Percentiles rank a stretch among this genome's conserved stretches.
Evolutionary conservation across 2,888 invertebrate species (phyloP).

Genomic region (Neria commutata): DNA sequence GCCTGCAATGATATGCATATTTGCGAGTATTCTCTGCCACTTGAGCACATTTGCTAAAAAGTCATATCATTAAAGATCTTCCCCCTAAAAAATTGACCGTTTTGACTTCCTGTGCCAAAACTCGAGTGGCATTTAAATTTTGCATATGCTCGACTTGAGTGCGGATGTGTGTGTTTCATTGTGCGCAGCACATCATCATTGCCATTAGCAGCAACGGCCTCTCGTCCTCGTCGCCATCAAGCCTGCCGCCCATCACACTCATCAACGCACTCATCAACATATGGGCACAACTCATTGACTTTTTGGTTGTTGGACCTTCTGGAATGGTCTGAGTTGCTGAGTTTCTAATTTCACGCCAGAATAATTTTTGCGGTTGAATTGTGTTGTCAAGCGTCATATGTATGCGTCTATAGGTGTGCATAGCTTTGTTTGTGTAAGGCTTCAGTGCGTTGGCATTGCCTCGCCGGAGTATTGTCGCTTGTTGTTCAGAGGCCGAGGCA

Average conservation of each 20-base stretch:
- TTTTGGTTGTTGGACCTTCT: conserved; percentile 31
- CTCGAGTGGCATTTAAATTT: too few species aligned
- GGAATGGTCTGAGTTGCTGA: conserved; percentile 27
- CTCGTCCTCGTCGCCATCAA: neutral
- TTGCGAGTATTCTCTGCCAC: too few species aligned
- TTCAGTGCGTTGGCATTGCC: too few species aligned
- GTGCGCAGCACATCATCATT: neutral
- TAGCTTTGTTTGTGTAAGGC: too few species aligned
- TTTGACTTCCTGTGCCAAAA: too few species aligned
- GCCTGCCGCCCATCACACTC: conserved; percentile 1
- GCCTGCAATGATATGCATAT: too few species aligned
- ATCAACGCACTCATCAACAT: conserved; percentile 19
- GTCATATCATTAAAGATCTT: too few species aligned
- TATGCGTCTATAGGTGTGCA: neutral
- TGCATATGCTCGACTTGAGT: too few species aligned
- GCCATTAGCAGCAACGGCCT: neutral
- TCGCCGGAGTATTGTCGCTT: too few species aligned
- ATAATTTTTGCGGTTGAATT: conserved; percentile 56
- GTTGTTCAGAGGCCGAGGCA: too few species aligned
- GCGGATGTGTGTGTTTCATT: neutral
- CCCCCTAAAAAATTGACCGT: too few species aligned
- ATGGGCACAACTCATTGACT: conserved; percentile 30
- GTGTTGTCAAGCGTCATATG: neutral
- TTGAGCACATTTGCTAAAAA: too few species aligned
- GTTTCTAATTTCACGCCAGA: conserved; percentile 60